These are phyloP conservation scores for Thermophis baileyi DNA, from an alignment of 2,113 vertebrate genomes.

Conservation along the genomic window DNA sequence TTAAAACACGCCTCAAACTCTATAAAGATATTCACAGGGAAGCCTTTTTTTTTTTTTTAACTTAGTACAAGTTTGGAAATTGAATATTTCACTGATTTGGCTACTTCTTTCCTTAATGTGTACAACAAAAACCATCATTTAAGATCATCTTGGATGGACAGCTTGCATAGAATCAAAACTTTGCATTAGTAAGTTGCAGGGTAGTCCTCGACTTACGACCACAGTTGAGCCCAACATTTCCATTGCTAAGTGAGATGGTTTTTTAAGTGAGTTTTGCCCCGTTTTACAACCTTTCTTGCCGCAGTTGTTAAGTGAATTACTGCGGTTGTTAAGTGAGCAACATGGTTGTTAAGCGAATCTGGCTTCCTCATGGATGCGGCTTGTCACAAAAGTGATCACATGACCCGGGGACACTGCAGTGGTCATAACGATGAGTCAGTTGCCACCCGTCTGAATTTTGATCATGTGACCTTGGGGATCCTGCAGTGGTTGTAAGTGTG, in stretches of 20 bases:
- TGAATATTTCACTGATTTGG: background rate
- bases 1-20: too few species aligned
- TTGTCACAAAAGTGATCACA: background rate
- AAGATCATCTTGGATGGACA: background rate
- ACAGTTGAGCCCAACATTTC: background rate
- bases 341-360: background rate
- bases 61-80: background rate
- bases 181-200: background rate
- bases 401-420: too few species aligned
- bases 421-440: background rate
- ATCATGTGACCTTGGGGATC: background rate
- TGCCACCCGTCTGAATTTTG: background rate
- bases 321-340: background rate
- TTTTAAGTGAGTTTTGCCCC: background rate
- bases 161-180: background rate
- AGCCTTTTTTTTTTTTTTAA: background rate
- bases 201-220: background rate
- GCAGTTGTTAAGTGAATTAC: too few species aligned
- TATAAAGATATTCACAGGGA: background rate
- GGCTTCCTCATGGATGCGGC: background rate
- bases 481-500: background rate
- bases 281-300: background rate
- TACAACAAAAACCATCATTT: background rate
- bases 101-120: background rate
- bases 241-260: background rate